Evolutionary conservation across 2,113 vertebrate species (phyloP).

Genomic region (Onychostoma macrolepis): DNA sequence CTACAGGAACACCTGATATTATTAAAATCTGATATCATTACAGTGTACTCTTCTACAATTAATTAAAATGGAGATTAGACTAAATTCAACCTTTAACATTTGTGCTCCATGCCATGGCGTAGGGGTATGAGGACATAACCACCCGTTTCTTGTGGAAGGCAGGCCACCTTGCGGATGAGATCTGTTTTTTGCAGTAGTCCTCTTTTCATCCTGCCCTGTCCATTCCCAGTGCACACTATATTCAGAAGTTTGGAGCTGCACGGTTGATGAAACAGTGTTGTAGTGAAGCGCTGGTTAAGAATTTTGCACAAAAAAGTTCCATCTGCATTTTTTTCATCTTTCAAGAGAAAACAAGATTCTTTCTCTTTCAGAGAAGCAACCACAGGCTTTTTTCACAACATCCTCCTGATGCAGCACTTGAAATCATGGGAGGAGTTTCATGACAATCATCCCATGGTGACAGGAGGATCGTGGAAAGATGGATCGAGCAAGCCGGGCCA

Average conservation of each 20-base stretch:
- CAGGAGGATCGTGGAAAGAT: too few species aligned
- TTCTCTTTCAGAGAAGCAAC: slow-evolving; percentile 47
- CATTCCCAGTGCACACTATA: slow-evolving; percentile 3
- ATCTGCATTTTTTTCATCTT: slow-evolving; percentile 25
- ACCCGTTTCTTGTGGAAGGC: slow-evolving; percentile 10
- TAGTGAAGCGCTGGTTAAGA: slow-evolving; percentile 9
- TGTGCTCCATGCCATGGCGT: slow-evolving; percentile 20
- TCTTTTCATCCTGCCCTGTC: neutral
- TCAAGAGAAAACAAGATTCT: slow-evolving; percentile 39
- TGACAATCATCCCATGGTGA: too few species aligned
- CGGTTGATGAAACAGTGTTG: slow-evolving; percentile 19
- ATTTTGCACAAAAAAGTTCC: slow-evolving; percentile 3
- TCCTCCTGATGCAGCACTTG: too few species aligned
- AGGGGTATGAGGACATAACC: slow-evolving; percentile 29
- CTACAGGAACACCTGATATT: neutral
- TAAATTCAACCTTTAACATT: slow-evolving; percentile 13
- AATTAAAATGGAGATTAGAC: too few species aligned
- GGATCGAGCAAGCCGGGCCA: too few species aligned
- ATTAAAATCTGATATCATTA: too few species aligned
- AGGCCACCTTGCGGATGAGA: slow-evolving; percentile 24
- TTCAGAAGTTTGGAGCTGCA: slow-evolving; percentile 30
- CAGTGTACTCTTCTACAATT: neutral
- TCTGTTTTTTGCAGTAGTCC: neutral
- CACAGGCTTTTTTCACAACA: too few species aligned
- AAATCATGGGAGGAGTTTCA: too few species aligned